A percentile compares a stretch with the other conserved stretches of the same genome.
Evolutionary conservation across 2,113 vertebrate genomes (phyloP).

Genomic region (Grammomys surdaster): DNA sequence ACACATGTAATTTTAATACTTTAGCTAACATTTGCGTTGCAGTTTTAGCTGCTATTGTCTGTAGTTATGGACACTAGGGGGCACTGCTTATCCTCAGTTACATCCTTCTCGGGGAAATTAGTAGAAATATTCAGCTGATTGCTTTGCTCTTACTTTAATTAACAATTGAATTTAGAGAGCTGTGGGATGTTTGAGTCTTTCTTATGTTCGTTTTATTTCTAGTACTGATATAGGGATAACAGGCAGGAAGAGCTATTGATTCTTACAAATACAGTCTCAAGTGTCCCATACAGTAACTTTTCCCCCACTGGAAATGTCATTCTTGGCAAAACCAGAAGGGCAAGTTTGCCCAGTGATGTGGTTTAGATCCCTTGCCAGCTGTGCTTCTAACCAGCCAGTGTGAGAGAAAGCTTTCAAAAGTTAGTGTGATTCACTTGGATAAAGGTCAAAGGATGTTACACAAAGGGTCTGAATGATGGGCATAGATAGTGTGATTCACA

Average conservation of each 20-base stretch:
- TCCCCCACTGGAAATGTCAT: slow-evolving; percentile 84
- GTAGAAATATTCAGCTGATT: slow-evolving; percentile 87
- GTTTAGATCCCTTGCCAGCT: slow-evolving; percentile 88
- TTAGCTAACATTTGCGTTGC: slow-evolving; percentile 56
- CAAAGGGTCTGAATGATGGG: slow-evolving; percentile 61
- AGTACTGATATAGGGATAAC: slow-evolving; percentile 76
- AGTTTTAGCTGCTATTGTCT: slow-evolving; percentile 80
- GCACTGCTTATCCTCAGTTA: slow-evolving; percentile 97
- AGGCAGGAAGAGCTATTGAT: slow-evolving; percentile 83
- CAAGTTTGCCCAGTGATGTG: slow-evolving; percentile 86
- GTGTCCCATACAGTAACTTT: slow-evolving; percentile 81
- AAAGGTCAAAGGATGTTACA: slow-evolving; percentile 82
- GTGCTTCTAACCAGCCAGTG: slow-evolving; percentile 84
- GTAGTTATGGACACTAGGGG: slow-evolving; percentile 96
- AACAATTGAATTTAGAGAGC: slow-evolving; percentile 83
- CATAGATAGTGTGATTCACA: slow-evolving; percentile 45
- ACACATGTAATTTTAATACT: slow-evolving; percentile 61
- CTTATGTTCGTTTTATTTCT: slow-evolving; percentile 83
- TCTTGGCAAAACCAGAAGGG: slow-evolving; percentile 88
- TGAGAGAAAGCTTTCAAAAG: slow-evolving; percentile 73
- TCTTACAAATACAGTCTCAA: slow-evolving; percentile 82
- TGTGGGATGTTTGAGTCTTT: slow-evolving; percentile 74
- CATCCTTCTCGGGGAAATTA: slow-evolving; percentile 84
- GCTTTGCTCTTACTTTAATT: slow-evolving; percentile 90
- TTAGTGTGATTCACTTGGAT: slow-evolving; percentile 82